These are phyloP conservation scores for Parasteatoda tepidariorum DNA, from an alignment of 1,140 invertebrate species.

Conservation along the genomic window DNA sequence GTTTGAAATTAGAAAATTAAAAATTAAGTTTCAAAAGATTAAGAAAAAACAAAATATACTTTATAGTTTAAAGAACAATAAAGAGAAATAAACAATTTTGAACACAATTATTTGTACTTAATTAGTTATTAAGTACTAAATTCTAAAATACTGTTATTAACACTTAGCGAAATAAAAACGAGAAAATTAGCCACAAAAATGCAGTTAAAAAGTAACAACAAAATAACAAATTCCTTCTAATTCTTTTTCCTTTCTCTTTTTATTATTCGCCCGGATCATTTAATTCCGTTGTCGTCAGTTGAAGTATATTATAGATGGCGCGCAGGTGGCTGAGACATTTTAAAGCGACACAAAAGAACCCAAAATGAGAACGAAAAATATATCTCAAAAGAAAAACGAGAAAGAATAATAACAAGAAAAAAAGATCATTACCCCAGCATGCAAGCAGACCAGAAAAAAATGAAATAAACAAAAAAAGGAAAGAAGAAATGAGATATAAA, in stretches of 20 bases:
- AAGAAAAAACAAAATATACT: too few relatives aligned
- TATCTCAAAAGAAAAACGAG: constrained; percentile 45
- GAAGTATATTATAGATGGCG: constrained; percentile 61
- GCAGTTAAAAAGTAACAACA: too few relatives aligned
- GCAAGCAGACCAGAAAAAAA: constrained; percentile 34
- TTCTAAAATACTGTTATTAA: too few relatives aligned
- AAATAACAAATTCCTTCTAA: constrained; percentile 43
- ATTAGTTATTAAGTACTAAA: too few relatives aligned
- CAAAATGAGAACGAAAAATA: constrained; percentile 59
- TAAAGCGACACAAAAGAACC: constrained; percentile 59
- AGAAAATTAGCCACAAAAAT: too few relatives aligned
- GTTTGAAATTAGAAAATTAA: too few relatives aligned
- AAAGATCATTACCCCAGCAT: constrained; percentile 58
- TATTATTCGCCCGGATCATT: constrained; percentile 57
- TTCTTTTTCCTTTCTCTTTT: constrained; percentile 16
- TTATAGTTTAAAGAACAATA: too few relatives aligned
- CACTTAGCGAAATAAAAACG: too few relatives aligned
- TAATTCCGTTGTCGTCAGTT: constrained; percentile 59
- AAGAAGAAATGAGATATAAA: constrained; percentile 54
- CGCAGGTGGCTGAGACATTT: constrained; percentile 58
- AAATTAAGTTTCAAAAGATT: too few relatives aligned
- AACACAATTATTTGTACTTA: too few relatives aligned
- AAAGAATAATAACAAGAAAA: constrained; percentile 20
- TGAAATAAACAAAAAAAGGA: constrained; percentile 27
- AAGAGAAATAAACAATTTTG: too few relatives aligned